phyloP scores from a whole-genome alignment of 2,888 invertebrate genomes.

The Apocheima hispidaria region DNA sequence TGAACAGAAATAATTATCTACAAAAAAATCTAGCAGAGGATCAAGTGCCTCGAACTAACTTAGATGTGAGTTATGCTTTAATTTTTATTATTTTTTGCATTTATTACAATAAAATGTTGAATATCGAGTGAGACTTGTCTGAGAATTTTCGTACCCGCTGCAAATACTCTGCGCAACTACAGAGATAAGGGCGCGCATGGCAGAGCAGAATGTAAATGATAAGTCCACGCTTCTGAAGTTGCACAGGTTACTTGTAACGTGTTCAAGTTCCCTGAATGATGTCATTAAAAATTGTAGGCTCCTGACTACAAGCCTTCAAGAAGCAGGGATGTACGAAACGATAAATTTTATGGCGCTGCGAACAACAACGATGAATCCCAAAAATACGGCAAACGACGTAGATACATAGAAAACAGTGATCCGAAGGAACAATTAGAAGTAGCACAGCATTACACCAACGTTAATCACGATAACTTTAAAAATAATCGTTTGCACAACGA shows the following conservation, averaged over 20 bases:
- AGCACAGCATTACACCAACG: slow-evolving; percentile 49
- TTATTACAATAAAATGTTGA: background rate
- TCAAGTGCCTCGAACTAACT: slow-evolving; percentile 39
- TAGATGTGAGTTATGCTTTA: slow-evolving; percentile 36
- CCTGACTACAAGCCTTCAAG: slow-evolving; percentile 51
- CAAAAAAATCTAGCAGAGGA: slow-evolving; percentile 46
- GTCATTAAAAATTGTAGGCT: slow-evolving; percentile 47
- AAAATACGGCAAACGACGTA: slow-evolving; percentile 43
- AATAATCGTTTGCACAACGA: slow-evolving; percentile 46
- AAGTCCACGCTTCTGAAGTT: no score
- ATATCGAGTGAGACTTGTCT: background rate
- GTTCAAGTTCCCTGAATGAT: no score
- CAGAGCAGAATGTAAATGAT: no score
- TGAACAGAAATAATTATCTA: slow-evolving; percentile 49
- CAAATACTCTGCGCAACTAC: no score
- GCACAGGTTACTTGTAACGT: no score
- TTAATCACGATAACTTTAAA: slow-evolving; percentile 42
- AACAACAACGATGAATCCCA: slow-evolving; percentile 39
- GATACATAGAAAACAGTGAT: slow-evolving; percentile 51
- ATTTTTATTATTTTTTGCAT: background rate
- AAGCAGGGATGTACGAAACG: slow-evolving; percentile 49
- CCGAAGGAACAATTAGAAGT: slow-evolving; percentile 48
- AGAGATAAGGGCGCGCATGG: no score
- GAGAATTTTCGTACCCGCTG: no score
- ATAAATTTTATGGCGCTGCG: slow-evolving; percentile 40